Conservation (phyloP, 2,888 invertebrate genomes). For the Allophyes oxyacanthae region DNA sequence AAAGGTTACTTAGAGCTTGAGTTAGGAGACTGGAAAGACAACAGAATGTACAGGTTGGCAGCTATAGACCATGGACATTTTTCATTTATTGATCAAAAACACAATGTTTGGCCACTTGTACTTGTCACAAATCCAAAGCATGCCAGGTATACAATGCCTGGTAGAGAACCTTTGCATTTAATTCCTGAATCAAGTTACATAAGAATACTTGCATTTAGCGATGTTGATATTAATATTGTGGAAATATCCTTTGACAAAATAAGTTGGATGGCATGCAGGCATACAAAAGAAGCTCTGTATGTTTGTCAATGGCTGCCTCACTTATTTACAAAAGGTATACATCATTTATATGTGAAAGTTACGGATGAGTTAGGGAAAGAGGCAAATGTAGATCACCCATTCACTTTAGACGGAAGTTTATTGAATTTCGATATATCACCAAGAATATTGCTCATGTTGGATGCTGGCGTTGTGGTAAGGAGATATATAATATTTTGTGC, state of each 20-base stretch:
- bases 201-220: conserved; percentile 94
- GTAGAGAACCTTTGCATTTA: conserved; percentile 92
- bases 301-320: conserved; percentile 92
- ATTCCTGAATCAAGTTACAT: conserved; percentile 93
- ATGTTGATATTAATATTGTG: conserved; percentile 90
- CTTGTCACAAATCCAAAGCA: conserved; percentile 97
- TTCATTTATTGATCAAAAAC: conserved; percentile 94
- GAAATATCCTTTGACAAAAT: conserved; percentile 91
- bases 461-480: conserved; percentile 93
- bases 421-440: conserved; percentile 91
- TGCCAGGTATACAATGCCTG: conserved; percentile 92
- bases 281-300: conserved; percentile 92
- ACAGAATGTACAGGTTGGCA: conserved; percentile 94
- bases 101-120: conserved; percentile 94
- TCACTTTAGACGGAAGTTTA: conserved; percentile 93
- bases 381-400: conserved; percentile 90
- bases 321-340: conserved; percentile 90
- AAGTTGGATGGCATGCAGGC: conserved; percentile 90
- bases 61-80: conserved; percentile 97
- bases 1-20: conserved; percentile 96
- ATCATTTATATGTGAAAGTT: conserved; percentile 90
- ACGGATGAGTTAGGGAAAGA: conserved; percentile 89
- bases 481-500: conserved; percentile 15
- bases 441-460: conserved; percentile 93
- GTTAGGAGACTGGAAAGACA: conserved; percentile 97